Conservation (phyloP, 1,140 invertebrate species). For the Manduca sexta region DNA sequence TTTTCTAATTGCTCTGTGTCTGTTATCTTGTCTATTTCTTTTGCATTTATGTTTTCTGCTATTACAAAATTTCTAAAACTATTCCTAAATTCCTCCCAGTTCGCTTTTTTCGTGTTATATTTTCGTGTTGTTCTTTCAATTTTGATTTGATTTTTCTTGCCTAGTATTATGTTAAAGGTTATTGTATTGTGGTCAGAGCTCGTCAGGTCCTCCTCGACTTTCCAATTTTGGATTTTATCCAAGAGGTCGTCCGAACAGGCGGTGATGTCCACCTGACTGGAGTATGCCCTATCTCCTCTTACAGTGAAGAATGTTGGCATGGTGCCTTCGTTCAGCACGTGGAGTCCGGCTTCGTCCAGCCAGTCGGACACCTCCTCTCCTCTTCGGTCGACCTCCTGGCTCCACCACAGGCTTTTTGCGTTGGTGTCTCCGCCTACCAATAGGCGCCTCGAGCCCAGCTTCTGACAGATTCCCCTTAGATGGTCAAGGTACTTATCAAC, state of each 20-base stretch:
- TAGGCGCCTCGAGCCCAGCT: neutral
- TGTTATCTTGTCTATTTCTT: neutral
- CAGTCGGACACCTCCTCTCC: slow-evolving; percentile 1
- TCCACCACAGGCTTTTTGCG: slow-evolving; percentile 18
- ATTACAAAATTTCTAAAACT: too few species aligned
- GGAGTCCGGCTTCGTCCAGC: slow-evolving; percentile 3
- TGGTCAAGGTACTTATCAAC: slow-evolving; percentile 6
- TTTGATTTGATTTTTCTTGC: too few species aligned
- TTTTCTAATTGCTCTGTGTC: neutral
- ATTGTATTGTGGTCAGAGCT: too few species aligned
- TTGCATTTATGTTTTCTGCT: too few species aligned
- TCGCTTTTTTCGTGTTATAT: too few species aligned
- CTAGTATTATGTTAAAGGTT: too few species aligned
- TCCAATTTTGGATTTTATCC: too few species aligned
- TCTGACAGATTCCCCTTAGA: neutral
- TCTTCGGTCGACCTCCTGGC: neutral
- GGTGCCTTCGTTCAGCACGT: slow-evolving; percentile 8
- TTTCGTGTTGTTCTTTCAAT: too few species aligned
- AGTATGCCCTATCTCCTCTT: neutral
- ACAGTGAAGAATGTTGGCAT: slow-evolving; percentile 16
- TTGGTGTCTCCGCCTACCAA: slow-evolving; percentile 20
- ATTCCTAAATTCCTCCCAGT: too few species aligned
- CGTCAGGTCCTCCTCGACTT: too few species aligned
- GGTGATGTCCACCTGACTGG: slow-evolving; percentile 6
- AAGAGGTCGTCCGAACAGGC: too few species aligned